These are phyloP conservation scores for Gambusia affinis DNA, from an alignment of 2,113 vertebrate genomes.

Conservation along the genomic window DNA sequence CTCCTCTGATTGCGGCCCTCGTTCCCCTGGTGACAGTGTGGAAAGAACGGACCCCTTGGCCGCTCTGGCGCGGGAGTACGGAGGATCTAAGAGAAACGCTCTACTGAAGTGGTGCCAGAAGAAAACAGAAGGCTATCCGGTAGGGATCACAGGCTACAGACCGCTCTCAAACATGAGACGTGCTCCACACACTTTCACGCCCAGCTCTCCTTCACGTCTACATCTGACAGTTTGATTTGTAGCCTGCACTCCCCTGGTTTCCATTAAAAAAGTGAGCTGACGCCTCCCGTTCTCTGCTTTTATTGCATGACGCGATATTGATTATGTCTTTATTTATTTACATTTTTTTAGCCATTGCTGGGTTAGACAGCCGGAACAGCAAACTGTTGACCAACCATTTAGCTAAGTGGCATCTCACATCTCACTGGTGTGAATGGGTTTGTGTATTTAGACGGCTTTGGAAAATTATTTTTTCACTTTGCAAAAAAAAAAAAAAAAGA, in stretches of 20 bases:
- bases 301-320: constrained; percentile 12
- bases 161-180: constrained; percentile 38
- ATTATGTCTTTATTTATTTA: background rate
- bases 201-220: constrained; percentile 17
- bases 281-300: background rate
- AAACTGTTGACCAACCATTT: constrained; percentile 15
- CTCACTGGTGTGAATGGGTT: constrained; percentile 5
- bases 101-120: constrained; percentile 98
- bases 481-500: background rate
- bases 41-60: constrained; percentile 96
- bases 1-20: constrained; percentile 45
- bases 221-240: constrained; percentile 16
- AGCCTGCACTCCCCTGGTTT: constrained; percentile 6
- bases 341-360: constrained; percentile 1
- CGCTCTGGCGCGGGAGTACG: constrained; percentile 92
- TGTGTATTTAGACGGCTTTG: constrained; percentile 18
- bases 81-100: constrained; percentile 97
- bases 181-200: constrained; percentile 37
- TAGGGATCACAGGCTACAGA: constrained; percentile 77
- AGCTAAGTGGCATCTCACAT: constrained; percentile 36
- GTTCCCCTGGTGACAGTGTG: constrained; percentile 84
- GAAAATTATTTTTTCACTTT: background rate
- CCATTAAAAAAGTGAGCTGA: constrained; percentile 34
- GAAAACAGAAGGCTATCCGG: constrained; percentile 96
- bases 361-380: constrained; percentile 15